These are phyloP conservation scores for Leptarthrus brevirostris DNA, from an alignment of 2,888 invertebrate species.

Conservation along the genomic window DNA sequence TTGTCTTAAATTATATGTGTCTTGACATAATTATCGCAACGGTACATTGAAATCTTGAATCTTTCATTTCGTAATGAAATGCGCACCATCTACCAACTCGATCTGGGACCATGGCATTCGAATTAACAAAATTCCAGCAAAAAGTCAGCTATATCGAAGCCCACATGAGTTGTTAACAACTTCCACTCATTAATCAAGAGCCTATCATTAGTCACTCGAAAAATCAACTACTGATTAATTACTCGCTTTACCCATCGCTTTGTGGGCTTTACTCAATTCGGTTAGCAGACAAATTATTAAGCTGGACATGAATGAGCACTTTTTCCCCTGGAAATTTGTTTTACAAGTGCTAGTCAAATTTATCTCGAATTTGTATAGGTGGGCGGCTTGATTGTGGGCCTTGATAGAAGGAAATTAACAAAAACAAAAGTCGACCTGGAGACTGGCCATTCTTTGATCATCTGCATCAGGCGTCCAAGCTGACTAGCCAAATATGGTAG, in stretches of 20 bases:
- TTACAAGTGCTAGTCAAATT: constrained; percentile 10
- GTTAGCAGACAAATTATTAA: constrained; percentile 18
- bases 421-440: neutral
- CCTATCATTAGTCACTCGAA: constrained; percentile 6
- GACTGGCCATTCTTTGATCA: neutral
- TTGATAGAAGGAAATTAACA: neutral
- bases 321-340: constrained; percentile 5
- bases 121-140: neutral
- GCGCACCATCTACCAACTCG: neutral
- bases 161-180: constrained; percentile 18
- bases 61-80: neutral
- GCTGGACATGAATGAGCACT: constrained; percentile 9
- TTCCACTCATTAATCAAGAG: constrained; percentile 14
- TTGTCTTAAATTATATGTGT: neutral
- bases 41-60: neutral
- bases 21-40: constrained; percentile 11
- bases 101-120: neutral
- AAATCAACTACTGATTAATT: constrained; percentile 20
- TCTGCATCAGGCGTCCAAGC: neutral
- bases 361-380: constrained; percentile 6
- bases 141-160: neutral
- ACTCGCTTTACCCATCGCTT: constrained; percentile 4
- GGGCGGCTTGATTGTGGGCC: neutral
- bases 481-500: neutral
- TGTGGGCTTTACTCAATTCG: constrained; percentile 14